Conservation (phyloP, 2,797 vertebrate genomes). For the Falco novaeseelandiae region DNA sequence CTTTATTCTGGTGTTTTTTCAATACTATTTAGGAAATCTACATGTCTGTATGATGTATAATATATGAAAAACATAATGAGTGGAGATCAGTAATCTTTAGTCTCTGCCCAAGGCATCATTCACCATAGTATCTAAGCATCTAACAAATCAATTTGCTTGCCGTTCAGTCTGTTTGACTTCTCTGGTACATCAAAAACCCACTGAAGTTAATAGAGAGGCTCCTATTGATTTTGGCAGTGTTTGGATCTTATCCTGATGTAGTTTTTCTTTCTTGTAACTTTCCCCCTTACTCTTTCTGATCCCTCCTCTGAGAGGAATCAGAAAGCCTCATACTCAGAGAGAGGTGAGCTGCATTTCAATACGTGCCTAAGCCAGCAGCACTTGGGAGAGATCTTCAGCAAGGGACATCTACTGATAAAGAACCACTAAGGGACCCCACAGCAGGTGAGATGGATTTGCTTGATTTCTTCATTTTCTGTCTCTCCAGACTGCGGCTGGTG, state of each 20-base stretch:
- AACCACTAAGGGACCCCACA: not conserved
- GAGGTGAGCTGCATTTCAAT: not conserved
- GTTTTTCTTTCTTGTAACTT: not conserved
- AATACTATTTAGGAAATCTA: not conserved
- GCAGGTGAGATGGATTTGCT: not conserved
- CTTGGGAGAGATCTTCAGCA: not conserved
- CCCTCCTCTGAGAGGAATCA: fast-evolving
- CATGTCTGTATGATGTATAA: not conserved
- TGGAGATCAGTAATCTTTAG: not conserved
- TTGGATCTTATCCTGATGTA: not conserved
- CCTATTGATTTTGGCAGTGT: not conserved
- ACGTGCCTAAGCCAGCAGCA: not conserved
- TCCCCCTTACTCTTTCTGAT: not conserved
- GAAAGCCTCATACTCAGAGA: fast-evolving
- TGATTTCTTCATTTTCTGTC: not conserved
- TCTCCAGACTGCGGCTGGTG: not conserved
- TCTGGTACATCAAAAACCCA: not conserved
- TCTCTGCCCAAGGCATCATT: constrained; percentile 10
- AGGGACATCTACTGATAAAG: not conserved
- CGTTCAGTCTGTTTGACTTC: not conserved
- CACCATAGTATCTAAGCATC: not conserved
- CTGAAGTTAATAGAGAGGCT: not conserved
- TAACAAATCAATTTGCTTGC: constrained; percentile 13
- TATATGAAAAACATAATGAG: not conserved
- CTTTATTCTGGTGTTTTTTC: not conserved